Percentiles rank a stretch among this genome's conserved stretches.
Conservation (phyloP, 2,113 vertebrate species). For the Bubo bubo region DNA sequence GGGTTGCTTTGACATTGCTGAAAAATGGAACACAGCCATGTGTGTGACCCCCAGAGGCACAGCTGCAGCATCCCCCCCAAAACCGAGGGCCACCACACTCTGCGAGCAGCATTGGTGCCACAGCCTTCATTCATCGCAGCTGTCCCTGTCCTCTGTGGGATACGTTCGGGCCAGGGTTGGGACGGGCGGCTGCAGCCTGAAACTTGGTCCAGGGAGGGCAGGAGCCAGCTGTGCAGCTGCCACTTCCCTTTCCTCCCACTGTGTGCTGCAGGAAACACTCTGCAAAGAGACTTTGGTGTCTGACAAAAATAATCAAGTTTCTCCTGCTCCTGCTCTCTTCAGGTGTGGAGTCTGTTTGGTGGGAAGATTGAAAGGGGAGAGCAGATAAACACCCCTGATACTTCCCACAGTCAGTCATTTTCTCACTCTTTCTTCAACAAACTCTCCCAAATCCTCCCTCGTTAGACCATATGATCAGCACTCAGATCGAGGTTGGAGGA, state of each 20-base stretch:
- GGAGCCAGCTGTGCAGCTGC: neutral
- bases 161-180: accelerated
- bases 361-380: neutral
- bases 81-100: accelerated
- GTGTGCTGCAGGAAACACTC: neutral
- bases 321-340: neutral
- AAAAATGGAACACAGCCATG: neutral
- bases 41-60: neutral
- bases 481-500: accelerated
- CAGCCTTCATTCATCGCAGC: accelerated
- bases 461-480: neutral
- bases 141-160: neutral
- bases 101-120: accelerated
- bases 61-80: accelerated
- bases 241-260: accelerated
- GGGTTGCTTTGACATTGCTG: neutral
- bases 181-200: accelerated
- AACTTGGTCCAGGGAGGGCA: accelerated
- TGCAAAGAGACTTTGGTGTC: neutral
- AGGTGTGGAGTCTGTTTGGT: too few relatives aligned
- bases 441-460: neutral
- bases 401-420: neutral
- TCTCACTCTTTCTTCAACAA: neutral
- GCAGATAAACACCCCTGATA: neutral
- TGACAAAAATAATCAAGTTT: neutral